Percentiles rank a stretch among this genome's conserved stretches.
phyloP scores from a whole-genome alignment of 1,140 invertebrate species.

The Acromyrmex heyeri region DNA sequence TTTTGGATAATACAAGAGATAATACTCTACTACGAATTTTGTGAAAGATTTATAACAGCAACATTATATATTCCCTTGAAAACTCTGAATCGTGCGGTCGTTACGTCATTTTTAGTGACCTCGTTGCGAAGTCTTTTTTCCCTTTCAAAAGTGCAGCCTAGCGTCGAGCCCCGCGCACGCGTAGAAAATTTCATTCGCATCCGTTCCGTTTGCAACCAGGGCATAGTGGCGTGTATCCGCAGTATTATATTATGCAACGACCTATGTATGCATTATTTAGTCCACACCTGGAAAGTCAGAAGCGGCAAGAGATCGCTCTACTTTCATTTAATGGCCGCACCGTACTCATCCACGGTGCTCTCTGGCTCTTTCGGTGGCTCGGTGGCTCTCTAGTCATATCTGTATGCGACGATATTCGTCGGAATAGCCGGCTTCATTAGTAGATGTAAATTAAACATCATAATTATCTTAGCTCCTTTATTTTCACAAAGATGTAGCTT shows the following conservation, averaged over 20 bases:
- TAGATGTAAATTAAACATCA: constrained; percentile 71
- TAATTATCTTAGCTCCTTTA: constrained; percentile 55
- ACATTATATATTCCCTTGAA: constrained; percentile 56
- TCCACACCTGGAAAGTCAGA: constrained; percentile 65
- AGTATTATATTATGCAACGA: constrained; percentile 73
- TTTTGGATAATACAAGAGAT: constrained; percentile 13
- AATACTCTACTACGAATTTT: constrained; percentile 1
- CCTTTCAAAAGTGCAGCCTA: constrained; percentile 47
- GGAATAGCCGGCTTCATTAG: background rate
- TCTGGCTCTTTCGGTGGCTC: too few relatives aligned
- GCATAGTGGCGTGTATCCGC: constrained; percentile 64
- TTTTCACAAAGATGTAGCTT: constrained; percentile 34
- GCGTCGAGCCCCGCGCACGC: constrained; percentile 40
- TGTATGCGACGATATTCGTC: constrained; percentile 27
- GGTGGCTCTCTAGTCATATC: constrained; percentile 8
- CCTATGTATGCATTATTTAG: constrained; percentile 73
- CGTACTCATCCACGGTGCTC: background rate
- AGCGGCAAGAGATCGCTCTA: constrained; percentile 49
- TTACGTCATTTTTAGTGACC: constrained; percentile 49
- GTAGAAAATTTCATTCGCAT: constrained; percentile 75
- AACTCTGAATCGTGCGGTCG: constrained; percentile 13
- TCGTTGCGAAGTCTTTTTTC: constrained; percentile 24
- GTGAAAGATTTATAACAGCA: constrained; percentile 33
- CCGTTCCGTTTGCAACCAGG: constrained; percentile 70
- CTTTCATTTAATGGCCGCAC: constrained; percentile 69